Percentiles rank a stretch among this genome's conserved stretches.
phyloP scores from a whole-genome alignment of 92 coral and sea anemone genomes.

The Palythoa caribaeorum region DNA sequence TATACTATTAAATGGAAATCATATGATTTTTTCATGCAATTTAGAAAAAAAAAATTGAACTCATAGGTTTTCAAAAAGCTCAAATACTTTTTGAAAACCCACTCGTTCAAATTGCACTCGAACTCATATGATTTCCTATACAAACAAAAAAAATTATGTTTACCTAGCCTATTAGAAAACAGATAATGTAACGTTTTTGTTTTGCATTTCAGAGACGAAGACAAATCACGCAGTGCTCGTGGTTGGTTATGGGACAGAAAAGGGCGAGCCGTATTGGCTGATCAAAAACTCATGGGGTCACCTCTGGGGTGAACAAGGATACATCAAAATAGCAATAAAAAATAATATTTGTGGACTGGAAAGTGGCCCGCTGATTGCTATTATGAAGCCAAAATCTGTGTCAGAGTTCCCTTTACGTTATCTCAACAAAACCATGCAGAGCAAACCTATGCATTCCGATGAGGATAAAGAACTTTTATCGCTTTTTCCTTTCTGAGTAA shows the following conservation, averaged over 20 bases:
- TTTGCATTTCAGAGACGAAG: not conserved
- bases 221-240: constrained; percentile 17
- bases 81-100: too few species aligned
- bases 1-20: too few species aligned
- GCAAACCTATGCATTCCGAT: constrained; percentile 24
- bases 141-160: too few species aligned
- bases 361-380: constrained; percentile 84
- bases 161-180: not conserved
- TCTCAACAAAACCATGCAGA: constrained; percentile 68
- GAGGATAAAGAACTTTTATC: constrained; percentile 58
- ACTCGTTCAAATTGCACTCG: too few species aligned
- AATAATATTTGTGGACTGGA: constrained; percentile 78
- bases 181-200: not conserved
- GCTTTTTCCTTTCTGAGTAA: constrained; percentile 66
- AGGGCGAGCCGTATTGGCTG: constrained; percentile 79
- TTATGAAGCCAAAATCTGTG: constrained; percentile 67
- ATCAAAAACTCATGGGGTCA: constrained; percentile 98
- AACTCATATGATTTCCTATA: too few species aligned
- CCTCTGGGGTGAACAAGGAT: constrained; percentile 96
- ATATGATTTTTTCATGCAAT: too few species aligned
- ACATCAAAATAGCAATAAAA: constrained; percentile 77
- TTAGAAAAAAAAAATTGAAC: too few species aligned
- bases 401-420: constrained; percentile 74
- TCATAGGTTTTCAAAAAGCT: too few species aligned
- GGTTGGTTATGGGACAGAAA: constrained; percentile 68